These are phyloP conservation scores for Botrylloides violaceus DNA, from an alignment of 23 tunicate species.

Conservation along the genomic window DNA sequence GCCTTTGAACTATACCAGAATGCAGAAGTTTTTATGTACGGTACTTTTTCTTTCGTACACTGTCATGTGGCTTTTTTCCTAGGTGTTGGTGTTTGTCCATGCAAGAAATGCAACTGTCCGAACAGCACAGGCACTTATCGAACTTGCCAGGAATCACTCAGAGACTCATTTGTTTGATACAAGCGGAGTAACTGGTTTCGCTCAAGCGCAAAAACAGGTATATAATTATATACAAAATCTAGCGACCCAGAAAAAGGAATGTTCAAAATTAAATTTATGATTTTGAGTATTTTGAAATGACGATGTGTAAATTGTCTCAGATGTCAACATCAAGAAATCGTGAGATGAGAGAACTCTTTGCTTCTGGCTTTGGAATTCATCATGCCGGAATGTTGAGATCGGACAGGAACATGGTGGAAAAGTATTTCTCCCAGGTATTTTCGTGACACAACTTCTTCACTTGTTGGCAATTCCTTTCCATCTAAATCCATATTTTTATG, in stretches of 20 bases:
- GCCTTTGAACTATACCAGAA: no score
- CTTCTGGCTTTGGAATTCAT: conserved; percentile 68
- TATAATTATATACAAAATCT: not conserved
- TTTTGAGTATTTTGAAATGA: not conserved
- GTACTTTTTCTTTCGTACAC: not conserved
- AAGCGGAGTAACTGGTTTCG: conserved; percentile 48
- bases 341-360: conserved; percentile 60
- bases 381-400: conserved; percentile 95
- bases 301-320: conserved; percentile 20
- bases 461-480: no score
- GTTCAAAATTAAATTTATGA: not conserved
- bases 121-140: conserved; percentile 65
- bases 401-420: conserved; percentile 77
- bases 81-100: conserved; percentile 98
- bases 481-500: no score
- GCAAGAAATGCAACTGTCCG: conserved; percentile 81
- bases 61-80: not conserved
- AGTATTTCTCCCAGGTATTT: conserved; percentile 49
- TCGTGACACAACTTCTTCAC: not conserved
- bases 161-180: conserved; percentile 60
- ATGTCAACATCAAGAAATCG: conserved; percentile 66
- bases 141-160: conserved; percentile 55
- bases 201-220: conserved; percentile 68
- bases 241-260: not conserved
- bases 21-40: no score